phyloP scores from a whole-genome alignment of 1,140 invertebrate genomes.

The Ostrea edulis region DNA sequence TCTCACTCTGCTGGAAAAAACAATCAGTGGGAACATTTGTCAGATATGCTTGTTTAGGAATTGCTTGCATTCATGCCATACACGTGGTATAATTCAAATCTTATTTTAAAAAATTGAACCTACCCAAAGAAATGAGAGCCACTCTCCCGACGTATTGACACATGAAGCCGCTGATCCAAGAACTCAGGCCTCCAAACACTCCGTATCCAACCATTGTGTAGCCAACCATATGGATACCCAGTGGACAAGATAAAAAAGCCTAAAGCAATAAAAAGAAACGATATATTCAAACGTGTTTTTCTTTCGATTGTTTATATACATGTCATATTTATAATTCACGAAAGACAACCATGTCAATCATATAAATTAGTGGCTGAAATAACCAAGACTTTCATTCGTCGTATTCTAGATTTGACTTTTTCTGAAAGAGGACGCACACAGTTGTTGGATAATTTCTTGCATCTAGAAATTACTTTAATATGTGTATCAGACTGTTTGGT shows the following conservation, averaged over 20 bases:
- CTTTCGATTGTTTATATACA: background rate
- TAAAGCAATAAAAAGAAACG: conserved; percentile 52
- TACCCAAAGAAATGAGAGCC: conserved; percentile 63
- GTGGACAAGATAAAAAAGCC: conserved; percentile 74
- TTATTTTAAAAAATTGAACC: background rate
- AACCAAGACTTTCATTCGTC: no score
- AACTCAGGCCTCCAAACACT: conserved; percentile 60
- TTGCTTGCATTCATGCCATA: background rate
- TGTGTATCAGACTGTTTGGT: no score
- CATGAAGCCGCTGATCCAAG: conserved; percentile 64
- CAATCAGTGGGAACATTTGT: background rate
- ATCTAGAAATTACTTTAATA: no score
- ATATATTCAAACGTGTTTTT: background rate
- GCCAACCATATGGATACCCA: conserved; percentile 74
- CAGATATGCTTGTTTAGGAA: background rate
- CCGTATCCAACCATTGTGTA: conserved; percentile 74
- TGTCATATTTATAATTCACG: no score
- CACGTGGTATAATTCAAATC: background rate
- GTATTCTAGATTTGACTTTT: no score
- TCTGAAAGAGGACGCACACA: no score
- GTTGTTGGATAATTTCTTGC: no score
- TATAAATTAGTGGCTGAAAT: no score
- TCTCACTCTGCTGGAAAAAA: background rate
- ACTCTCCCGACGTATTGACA: conserved; percentile 56
- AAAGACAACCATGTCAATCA: no score